Conservation (phyloP, 2,888 invertebrate species). For the Camptogramma bilineatum region DNA sequence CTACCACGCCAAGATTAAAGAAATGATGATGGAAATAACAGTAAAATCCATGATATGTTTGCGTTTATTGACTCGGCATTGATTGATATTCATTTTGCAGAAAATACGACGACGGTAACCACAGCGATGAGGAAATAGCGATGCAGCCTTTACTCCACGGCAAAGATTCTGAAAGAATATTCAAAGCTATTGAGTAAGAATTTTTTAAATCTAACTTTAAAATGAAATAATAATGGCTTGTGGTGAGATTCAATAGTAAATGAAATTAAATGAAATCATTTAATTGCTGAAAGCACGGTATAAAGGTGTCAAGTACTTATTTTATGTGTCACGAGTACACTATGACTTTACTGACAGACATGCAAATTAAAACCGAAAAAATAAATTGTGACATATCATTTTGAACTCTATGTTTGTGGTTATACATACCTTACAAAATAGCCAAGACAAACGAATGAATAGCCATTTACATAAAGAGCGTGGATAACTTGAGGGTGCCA, state of each 20-base stretch:
- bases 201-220: slow-evolving; percentile 1
- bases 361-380: too few species aligned
- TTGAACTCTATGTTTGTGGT: not conserved
- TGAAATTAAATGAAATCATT: too few species aligned
- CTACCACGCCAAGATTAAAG: too few species aligned
- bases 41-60: too few species aligned
- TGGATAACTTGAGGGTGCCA: too few species aligned
- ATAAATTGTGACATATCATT: not conserved
- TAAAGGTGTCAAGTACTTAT: too few species aligned
- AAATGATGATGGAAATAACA: too few species aligned
- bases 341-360: too few species aligned
- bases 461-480: too few species aligned
- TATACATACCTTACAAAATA: not conserved
- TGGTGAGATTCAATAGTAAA: not conserved
- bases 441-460: not conserved
- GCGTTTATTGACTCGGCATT: too few species aligned
- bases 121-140: slow-evolving; percentile 91
- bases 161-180: slow-evolving; percentile 87
- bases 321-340: too few species aligned
- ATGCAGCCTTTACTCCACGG: slow-evolving; percentile 89
- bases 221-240: not conserved
- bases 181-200: slow-evolving; percentile 89
- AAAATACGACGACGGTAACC: slow-evolving; percentile 72
- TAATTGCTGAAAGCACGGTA: too few species aligned
- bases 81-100: slow-evolving; percentile 46